Conservation (phyloP, 2,797 vertebrate species). For the Chrysocyon brachyurus region DNA sequence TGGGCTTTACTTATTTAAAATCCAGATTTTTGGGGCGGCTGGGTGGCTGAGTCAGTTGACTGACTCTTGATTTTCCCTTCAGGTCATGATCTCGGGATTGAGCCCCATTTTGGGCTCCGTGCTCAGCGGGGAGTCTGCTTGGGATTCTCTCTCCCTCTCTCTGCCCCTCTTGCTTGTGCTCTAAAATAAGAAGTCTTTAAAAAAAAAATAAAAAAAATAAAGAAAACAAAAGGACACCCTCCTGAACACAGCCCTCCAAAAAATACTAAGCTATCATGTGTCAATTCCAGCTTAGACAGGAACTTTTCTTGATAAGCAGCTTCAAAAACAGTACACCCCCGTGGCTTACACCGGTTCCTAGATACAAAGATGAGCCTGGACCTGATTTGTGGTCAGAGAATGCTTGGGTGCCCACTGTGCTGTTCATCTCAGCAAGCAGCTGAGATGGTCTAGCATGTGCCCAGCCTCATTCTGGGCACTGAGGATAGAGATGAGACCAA, state of each 20-base stretch:
- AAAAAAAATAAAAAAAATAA: neutral
- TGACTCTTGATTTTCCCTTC: no score
- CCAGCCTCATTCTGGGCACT: neutral
- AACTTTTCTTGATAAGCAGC: neutral
- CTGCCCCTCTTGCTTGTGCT: neutral
- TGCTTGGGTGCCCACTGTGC: neutral
- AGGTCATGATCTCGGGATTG: neutral
- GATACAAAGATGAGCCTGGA: neutral
- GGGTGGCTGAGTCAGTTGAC: neutral
- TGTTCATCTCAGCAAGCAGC: neutral
- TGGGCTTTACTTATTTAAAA: neutral
- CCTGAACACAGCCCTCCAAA: neutral
- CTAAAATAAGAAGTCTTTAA: neutral
- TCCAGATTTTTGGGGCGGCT: neutral
- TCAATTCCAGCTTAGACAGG: neutral
- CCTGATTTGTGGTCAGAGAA: neutral
- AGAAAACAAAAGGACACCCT: neutral
- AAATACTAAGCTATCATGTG: neutral
- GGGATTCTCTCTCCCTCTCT: no score
- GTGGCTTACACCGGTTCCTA: neutral
- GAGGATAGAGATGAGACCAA: neutral
- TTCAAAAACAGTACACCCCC: neutral
- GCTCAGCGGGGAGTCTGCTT: neutral
- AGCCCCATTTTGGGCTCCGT: neutral
- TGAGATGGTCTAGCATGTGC: no score